Conservation (phyloP, 2,113 vertebrate genomes). For the Sapayoa aenigma region DNA sequence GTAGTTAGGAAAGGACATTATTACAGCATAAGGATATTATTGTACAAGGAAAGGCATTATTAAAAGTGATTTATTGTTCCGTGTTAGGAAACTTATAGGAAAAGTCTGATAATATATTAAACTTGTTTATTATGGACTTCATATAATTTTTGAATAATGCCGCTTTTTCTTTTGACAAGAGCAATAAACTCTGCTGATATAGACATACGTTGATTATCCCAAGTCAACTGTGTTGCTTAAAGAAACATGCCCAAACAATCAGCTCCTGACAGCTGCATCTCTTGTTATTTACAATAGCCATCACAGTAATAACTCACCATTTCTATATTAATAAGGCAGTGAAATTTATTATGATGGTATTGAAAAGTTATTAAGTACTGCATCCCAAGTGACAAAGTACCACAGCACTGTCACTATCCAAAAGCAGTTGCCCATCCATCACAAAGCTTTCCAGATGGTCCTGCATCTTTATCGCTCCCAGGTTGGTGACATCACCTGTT, state of each 20-base stretch:
- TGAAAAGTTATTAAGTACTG: constrained; percentile 89
- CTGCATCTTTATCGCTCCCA: constrained; percentile 93
- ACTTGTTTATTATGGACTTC: constrained; percentile 78
- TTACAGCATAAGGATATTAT: constrained; percentile 72
- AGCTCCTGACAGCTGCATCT: constrained; percentile 78
- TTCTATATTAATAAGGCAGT: constrained; percentile 95
- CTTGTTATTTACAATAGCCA: constrained; percentile 89
- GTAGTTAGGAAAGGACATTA: constrained; percentile 72
- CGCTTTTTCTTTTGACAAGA: constrained; percentile 79
- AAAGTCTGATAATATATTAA: constrained; percentile 81
- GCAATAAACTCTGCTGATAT: constrained; percentile 77
- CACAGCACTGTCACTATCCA: constrained; percentile 86
- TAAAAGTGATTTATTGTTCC: constrained; percentile 73
- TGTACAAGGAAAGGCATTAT: constrained; percentile 75
- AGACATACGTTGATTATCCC: constrained; percentile 78
- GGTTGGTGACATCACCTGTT: constrained; percentile 98
- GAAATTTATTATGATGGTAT: constrained; percentile 96
- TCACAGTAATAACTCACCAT: constrained; percentile 91
- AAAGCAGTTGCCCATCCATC: constrained; percentile 90
- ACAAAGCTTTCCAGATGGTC: constrained; percentile 90
- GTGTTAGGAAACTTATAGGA: constrained; percentile 77
- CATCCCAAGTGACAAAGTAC: constrained; percentile 93
- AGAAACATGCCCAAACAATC: constrained; percentile 82
- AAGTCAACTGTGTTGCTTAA: constrained; percentile 79
- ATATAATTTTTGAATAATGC: constrained; percentile 80